These are phyloP conservation scores for Dipodomys stephensi DNA, from an alignment of 2,113 vertebrate species.

Conservation along the genomic window DNA sequence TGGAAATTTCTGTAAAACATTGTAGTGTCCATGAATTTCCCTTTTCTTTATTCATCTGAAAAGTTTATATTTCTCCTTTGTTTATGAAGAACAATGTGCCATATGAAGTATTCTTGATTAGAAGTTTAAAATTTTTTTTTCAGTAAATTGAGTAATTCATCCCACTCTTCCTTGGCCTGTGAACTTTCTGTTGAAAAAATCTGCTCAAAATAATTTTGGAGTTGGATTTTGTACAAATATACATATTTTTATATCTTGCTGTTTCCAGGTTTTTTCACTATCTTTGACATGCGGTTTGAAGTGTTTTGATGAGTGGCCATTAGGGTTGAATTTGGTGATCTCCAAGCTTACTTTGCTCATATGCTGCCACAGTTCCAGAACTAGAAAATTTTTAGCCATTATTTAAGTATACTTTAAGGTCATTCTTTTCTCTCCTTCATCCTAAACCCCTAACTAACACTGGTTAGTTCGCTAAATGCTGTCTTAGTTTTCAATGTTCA, in stretches of 20 bases:
- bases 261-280: background rate
- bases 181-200: background rate
- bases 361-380: background rate
- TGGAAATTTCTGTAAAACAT: no score
- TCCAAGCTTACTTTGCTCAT: background rate
- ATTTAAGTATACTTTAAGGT: background rate
- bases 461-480: background rate
- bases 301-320: no score
- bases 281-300: no score
- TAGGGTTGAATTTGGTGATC: background rate
- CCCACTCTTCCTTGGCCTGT: background rate
- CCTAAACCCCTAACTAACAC: background rate
- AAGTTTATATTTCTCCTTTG: no score
- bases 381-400: background rate
- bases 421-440: background rate
- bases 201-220: background rate
- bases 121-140: no score
- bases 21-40: no score
- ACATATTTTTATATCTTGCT: background rate
- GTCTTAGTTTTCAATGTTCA: no score
- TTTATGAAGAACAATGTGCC: no score
- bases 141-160: background rate
- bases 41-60: background rate
- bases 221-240: no score
- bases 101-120: no score